phyloP scores from a whole-genome alignment of 2,113 vertebrate genomes.

The Mionectes macconnelli region DNA sequence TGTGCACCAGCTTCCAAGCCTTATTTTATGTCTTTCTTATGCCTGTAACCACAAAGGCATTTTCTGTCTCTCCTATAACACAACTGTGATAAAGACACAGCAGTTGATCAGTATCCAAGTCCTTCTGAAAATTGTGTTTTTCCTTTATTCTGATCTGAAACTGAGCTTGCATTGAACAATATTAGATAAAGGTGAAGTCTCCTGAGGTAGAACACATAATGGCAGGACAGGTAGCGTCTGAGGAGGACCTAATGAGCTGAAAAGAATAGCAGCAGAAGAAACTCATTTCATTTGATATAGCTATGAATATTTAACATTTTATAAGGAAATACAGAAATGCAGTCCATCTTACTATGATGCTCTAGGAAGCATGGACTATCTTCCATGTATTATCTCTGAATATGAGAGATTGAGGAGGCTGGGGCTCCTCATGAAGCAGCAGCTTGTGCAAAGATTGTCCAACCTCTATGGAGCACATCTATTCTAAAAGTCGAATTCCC shows the following conservation, averaged over 20 bases:
- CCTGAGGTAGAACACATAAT: not conserved
- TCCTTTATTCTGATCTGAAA: conserved; percentile 16
- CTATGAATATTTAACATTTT: conserved; percentile 70
- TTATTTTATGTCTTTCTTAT: not conserved
- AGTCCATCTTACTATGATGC: conserved; percentile 33
- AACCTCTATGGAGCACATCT: conserved; percentile 18
- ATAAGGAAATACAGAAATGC: conserved; percentile 66
- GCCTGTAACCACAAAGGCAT: not conserved
- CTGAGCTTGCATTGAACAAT: not conserved
- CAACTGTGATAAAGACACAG: not conserved
- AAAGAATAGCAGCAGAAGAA: conserved; percentile 63
- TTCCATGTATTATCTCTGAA: conserved; percentile 21
- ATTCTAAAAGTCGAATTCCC: conserved; percentile 49
- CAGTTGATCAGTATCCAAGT: not conserved
- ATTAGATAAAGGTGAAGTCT: conserved; percentile 13
- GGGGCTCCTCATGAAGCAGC: not conserved
- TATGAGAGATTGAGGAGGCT: not conserved
- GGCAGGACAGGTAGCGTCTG: conserved; percentile 14
- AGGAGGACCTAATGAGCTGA: conserved; percentile 31
- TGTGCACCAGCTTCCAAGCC: not conserved
- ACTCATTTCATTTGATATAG: conserved; percentile 59
- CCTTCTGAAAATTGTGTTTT: not conserved
- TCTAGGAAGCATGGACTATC: conserved; percentile 16
- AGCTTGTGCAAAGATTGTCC: conserved; percentile 17
- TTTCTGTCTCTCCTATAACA: not conserved